phyloP scores from a whole-genome alignment of 2,797 vertebrate species.

The Alosa sapidissima region DNA sequence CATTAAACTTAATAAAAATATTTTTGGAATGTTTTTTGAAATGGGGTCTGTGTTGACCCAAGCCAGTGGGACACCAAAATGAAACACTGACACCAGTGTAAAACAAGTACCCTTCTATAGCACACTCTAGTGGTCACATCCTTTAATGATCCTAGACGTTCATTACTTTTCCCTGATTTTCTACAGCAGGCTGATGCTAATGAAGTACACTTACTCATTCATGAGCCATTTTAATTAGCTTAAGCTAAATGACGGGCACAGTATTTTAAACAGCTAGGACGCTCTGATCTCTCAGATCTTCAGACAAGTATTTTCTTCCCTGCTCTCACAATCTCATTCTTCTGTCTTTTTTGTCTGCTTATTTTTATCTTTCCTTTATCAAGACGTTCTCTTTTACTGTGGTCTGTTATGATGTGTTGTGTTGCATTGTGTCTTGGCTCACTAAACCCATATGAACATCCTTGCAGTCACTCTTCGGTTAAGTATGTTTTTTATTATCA shows the following conservation, averaged over 20 bases:
- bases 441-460: neutral
- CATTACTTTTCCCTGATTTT: neutral
- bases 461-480: neutral
- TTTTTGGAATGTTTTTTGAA: neutral
- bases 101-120: neutral
- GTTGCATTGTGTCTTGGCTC: neutral
- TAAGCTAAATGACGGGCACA: neutral
- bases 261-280: neutral
- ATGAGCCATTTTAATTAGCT: neutral
- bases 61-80: neutral
- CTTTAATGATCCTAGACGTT: neutral
- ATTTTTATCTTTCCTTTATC: conserved; percentile 63
- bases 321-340: neutral
- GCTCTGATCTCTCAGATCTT: neutral
- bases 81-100: neutral
- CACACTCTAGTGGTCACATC: neutral
- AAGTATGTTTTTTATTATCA: neutral
- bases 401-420: neutral
- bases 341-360: conserved; percentile 54
- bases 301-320: neutral
- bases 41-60: neutral
- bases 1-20: neutral
- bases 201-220: neutral
- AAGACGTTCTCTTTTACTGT: neutral
- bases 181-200: neutral